Evolutionary conservation across 2,113 vertebrate genomes (phyloP), one percentile per base, ranked within the genome.

Genomic region (Cranoglanis bouderius): DNA sequence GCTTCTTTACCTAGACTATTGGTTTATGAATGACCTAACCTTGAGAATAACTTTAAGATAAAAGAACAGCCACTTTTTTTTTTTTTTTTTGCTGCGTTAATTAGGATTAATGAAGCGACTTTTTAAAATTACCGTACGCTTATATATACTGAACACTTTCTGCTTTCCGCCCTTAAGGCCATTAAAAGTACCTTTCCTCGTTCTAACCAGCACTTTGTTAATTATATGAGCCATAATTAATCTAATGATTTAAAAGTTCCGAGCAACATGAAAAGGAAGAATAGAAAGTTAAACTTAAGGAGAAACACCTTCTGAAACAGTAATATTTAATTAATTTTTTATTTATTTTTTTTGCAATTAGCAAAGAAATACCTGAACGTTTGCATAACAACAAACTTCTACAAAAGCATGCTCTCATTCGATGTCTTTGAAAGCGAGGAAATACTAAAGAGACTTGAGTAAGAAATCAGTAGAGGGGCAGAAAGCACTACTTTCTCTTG

Each of bases 181-280:
- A n/a, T 78, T 78, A 49, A n/a, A 53, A 43, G 43, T 43, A 6
- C 32, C 55, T 86, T 91, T 61, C 74, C 32, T 89, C 63, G 86
- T 85, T 63, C 89, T 91, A 88, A 91, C 89, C 53, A 77, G 84
- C 82, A 87, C 85, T 82, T 85, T 90, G 82, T 63, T 53, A 55
- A 32, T 53, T 55, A 9, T 35, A 72, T 88, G 74, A 85, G 88
- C 88, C 88, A 77, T 87, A 90, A 92, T 94, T 92, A 90, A 90
- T 84, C 67, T 32, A 91, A 87, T 74, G 80, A 88, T 85, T 90
- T 81, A 89, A 89, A 91, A 87, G 81, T 18, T 46, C 40, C 46
- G 26, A 6, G 40, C 18, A 77, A 14, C 29, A 13, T 49, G 70
- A 40, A 59, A 51, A 51, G 26, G 75, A 74, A 53, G 46, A 84